Percentiles rank a stretch among this genome's conserved stretches.
Conservation (phyloP, 1,140 invertebrate genomes). For the Muscidifurax raptorellus region DNA sequence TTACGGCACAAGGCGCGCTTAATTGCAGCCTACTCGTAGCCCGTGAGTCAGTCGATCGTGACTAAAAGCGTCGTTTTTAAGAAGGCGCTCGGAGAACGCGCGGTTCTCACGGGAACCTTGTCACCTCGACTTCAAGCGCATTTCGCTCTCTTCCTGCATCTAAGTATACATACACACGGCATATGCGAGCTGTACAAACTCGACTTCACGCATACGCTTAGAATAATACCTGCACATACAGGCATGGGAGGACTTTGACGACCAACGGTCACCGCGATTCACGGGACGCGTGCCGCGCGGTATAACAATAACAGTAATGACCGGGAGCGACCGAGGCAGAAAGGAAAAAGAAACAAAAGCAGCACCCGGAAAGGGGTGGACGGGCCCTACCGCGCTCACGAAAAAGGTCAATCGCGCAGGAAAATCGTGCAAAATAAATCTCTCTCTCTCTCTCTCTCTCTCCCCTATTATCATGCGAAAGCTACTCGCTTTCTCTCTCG, state of each 20-base stretch:
- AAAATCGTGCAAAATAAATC: not conserved
- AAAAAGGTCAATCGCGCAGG: too few relatives aligned
- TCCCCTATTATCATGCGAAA: constrained; percentile 31
- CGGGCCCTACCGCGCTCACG: too few relatives aligned
- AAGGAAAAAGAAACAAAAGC: constrained; percentile 7
- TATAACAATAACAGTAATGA: constrained; percentile 22
- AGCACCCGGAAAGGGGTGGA: not conserved
- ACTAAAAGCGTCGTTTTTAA: constrained; percentile 55
- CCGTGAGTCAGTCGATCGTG: constrained; percentile 54
- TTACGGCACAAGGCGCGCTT: too few relatives aligned
- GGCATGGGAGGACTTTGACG: too few relatives aligned
- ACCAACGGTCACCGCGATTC: too few relatives aligned
- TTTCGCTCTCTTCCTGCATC: constrained; percentile 44
- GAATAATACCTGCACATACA: too few relatives aligned
- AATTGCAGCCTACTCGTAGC: too few relatives aligned
- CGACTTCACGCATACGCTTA: too few relatives aligned
- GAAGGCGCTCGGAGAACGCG: constrained; percentile 4
- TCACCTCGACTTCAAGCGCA: too few relatives aligned
- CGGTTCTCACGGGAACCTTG: constrained; percentile 58
- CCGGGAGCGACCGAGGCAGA: not conserved
- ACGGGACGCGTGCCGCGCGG: constrained; percentile 5
- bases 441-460: not conserved
- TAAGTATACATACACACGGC: too few relatives aligned
- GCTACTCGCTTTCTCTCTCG: too few relatives aligned
- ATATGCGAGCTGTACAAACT: too few relatives aligned